Evolutionary conservation across 1,140 invertebrate species (phyloP).

Genomic region (Lysiphlebus fabarum): DNA sequence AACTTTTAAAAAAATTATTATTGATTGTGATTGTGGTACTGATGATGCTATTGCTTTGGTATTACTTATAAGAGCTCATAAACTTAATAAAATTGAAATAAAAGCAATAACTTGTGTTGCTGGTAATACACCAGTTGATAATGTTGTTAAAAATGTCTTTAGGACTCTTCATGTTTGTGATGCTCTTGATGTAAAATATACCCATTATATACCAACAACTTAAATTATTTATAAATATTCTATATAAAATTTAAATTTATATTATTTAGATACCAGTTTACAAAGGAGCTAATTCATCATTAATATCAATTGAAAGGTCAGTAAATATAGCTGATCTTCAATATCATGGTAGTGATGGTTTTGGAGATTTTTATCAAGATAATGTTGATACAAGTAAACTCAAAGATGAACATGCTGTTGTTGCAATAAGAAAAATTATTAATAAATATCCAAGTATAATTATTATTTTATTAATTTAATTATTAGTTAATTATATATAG

Average conservation of each 20-base stretch:
- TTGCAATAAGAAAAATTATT: conserved; percentile 55
- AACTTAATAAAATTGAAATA: conserved; percentile 52
- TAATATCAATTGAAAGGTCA: conserved; percentile 49
- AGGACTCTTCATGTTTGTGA: conserved; percentile 56
- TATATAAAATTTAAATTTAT: too few relatives aligned
- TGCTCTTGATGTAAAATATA: conserved; percentile 57
- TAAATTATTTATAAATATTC: too few relatives aligned
- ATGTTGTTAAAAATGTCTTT: conserved; percentile 62
- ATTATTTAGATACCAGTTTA: conserved; percentile 71
- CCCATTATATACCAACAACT: too few relatives aligned
- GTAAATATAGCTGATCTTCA: conserved; percentile 26
- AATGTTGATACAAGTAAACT: conserved; percentile 41
- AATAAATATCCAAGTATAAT: conserved; percentile 48
- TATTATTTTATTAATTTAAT: neutral
- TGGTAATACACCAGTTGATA: conserved; percentile 62
- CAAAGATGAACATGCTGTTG: conserved; percentile 50
- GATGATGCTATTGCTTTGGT: conserved; percentile 66
- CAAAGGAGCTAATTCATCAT: conserved; percentile 56
- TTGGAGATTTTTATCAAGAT: conserved; percentile 59
- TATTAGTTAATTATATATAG: too few relatives aligned
- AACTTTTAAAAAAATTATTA: conserved; percentile 51
- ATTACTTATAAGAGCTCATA: conserved; percentile 58
- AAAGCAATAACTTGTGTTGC: conserved; percentile 63
- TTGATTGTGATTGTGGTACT: conserved; percentile 64
- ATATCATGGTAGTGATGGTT: conserved; percentile 65